Evolutionary conservation across 2,113 vertebrate genomes (phyloP).

Genomic region (Daboia siamensis): DNA sequence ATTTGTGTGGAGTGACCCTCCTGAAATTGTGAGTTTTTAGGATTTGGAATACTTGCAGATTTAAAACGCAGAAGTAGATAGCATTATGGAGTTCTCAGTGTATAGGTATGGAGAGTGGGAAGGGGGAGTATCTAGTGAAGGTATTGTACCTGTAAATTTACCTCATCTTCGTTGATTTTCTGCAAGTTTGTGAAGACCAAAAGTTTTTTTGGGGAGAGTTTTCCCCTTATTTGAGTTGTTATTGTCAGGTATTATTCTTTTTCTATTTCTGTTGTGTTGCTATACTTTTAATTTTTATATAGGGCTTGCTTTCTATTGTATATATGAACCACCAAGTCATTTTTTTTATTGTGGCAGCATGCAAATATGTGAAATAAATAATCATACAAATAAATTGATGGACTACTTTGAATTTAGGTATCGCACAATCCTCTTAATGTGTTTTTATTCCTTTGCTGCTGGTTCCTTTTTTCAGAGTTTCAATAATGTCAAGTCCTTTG

Average conservation of each 20-base stretch:
- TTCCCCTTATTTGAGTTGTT: not conserved
- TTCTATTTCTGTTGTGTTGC: not conserved
- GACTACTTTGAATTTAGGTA: not conserved
- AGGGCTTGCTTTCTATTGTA: not conserved
- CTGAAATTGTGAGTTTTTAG: not conserved
- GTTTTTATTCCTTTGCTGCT: not conserved
- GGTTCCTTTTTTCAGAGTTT: not conserved
- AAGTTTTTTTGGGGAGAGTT: not conserved
- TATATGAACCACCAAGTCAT: not conserved
- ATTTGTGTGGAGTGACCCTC: constrained; percentile 13
- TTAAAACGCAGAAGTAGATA: not conserved
- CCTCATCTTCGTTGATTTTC: not conserved
- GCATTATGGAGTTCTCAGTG: not conserved
- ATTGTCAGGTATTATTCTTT: not conserved
- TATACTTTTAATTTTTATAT: not conserved
- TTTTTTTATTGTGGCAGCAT: not conserved
- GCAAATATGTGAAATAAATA: not conserved
- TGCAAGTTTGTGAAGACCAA: not conserved
- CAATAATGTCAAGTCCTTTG: not conserved
- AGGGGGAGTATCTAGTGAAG: not conserved
- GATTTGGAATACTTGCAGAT: not conserved
- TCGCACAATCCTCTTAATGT: not conserved
- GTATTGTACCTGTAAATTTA: not conserved
- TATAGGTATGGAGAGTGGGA: not conserved
- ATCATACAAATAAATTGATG: not conserved